Base-by-base conservation (phyloP, 1,140 invertebrate species). In the Drepana arcuata region DNA sequence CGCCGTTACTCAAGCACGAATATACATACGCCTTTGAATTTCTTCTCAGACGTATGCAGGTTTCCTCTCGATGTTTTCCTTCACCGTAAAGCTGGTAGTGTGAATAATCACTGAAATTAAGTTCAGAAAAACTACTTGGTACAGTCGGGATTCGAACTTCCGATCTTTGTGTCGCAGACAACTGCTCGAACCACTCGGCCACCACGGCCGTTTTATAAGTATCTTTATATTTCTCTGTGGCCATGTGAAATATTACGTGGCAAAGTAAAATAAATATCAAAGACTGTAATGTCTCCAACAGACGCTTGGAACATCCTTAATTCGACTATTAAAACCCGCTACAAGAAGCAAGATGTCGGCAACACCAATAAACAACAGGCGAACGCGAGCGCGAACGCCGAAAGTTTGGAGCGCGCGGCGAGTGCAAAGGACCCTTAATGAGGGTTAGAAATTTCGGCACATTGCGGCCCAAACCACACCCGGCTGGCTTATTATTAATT, bases 401-500 rank as follows among this genome's bases (percentile, higher is more conserved):
- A 62, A 81, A 81, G 61, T 81, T 81, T 57, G 46, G 35, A 36
- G 66, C 72, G 65, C 68, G 68, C 64, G 48, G 65, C 61, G 77
- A 81, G 77, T 81, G 77, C 72, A 78, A 63, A 79, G 57, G 61
- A 63, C 54, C 63, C 62, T 50, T 79, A 82, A 82, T 82, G 73
- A 81, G 77, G 77, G 74, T 81, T 73, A 55, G 68, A 70, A 74
- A 81, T 78, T 77, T 75, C 69, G 68, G 68, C 73, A 77, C 73
- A 74, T 70, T 72, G 61, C 70, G 66, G 66, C 63, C 59, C 48
- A 69, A 70, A 78, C 77, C 77, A 54, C 77, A 79, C 49, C 69
- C 75, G 63, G 64, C 70, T 78, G 74, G 74, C 74, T 79, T 81
- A 81, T 81, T 81, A 81, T 81, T 79, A 81, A 81, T 81, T 81